Conservation (phyloP, 2,888 invertebrate genomes). For the Erpobdella octoculata region DNA sequence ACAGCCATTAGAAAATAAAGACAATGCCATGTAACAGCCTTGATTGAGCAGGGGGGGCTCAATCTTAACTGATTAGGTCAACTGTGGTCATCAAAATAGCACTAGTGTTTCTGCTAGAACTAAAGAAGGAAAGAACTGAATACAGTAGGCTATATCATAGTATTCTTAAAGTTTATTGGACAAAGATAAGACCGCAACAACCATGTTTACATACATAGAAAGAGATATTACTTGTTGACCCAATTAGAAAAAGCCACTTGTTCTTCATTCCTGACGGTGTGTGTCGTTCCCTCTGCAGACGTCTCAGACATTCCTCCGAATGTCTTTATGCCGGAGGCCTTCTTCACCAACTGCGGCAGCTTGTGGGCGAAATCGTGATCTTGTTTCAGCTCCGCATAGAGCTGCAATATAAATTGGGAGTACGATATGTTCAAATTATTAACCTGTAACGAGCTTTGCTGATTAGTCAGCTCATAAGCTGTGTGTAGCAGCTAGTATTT, state of each 20-base stretch:
- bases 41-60: too few species aligned
- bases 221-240: slow-evolving; percentile 67
- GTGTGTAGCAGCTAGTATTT: too few species aligned
- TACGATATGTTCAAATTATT: background rate
- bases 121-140: too few species aligned
- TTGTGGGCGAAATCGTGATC: slow-evolving; percentile 82
- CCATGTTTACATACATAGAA: background rate
- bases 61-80: too few species aligned
- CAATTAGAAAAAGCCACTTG: slow-evolving; percentile 96
- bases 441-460: background rate
- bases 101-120: too few species aligned
- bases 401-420: slow-evolving; percentile 45
- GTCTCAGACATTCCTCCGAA: slow-evolving; percentile 88
- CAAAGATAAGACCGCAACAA: too few species aligned
- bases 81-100: too few species aligned
- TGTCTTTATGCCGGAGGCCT: slow-evolving; percentile 24
- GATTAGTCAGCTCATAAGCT: too few species aligned
- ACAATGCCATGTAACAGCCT: too few species aligned
- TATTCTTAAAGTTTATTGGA: too few species aligned
- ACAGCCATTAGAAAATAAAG: too few species aligned
- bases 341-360: slow-evolving; percentile 55
- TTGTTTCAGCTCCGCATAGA: slow-evolving; percentile 75
- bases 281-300: slow-evolving; percentile 68
- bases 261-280: slow-evolving; percentile 73
- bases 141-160: too few species aligned